Base-by-base conservation (phyloP, 2,797 vertebrate species). In the Morus bassanus region DNA sequence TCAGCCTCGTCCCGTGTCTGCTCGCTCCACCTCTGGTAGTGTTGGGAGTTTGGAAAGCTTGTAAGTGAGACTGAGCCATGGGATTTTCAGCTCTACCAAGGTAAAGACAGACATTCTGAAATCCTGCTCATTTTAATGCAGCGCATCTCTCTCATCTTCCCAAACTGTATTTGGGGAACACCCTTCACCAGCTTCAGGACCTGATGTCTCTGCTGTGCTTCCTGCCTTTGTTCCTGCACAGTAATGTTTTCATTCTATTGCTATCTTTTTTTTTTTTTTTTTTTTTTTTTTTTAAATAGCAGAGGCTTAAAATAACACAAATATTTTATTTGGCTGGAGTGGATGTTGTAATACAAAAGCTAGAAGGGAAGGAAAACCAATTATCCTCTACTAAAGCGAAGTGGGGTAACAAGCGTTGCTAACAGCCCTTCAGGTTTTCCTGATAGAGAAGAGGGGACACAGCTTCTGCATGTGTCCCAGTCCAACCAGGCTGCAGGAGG, bases 1-100 rank as follows among this genome's bases (percentile, higher is more conserved):
- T 31, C 70, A 35, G n/a, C 56, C 39, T 56, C 7, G 0, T 21
- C 41, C 56, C 2, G 0, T 4, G 16, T 10, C 51, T 4, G 5
- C 63, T 43, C 3, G 3, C 50, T 45, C 19, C 61, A 1, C 5
- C 30, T 25, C 78, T 19, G 18, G 6, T 25, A 33, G 7, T 8
- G 19, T 2, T 17, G 80, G 67, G 35, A 16, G 7, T 11, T 28
- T 57, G 60, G 72, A 9, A 33, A n/a, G 54, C 35, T 10, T 2
- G 19, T 4, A 21, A 16, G n/a, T 3, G 11, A 35, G 61, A 23
- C 30, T 6, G 39, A 53, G 33, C 65, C 31, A 0, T 3, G 43
- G 33, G 28, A 9, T 8, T 18, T 39, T 24, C 25, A 22, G 37
- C 53, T 8, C 39, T 39, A 3, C 22, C 9, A 3, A 10, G 39